Percentiles rank a stretch among this genome's conserved stretches.
Conservation (phyloP, 2,797 vertebrate genomes). For the Poecile montanus region DNA sequence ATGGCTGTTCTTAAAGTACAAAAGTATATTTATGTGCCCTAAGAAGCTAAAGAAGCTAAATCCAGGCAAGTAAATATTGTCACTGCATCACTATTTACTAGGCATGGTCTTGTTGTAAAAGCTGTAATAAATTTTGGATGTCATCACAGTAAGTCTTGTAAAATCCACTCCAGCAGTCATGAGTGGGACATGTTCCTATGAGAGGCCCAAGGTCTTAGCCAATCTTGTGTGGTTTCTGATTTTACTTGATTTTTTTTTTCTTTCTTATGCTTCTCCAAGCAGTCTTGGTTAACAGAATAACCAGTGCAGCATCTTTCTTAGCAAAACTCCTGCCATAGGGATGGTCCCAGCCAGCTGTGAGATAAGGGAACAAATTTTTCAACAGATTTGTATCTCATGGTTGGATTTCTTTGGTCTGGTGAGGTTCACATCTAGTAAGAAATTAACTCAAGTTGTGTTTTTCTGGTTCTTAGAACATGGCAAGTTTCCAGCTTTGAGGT, state of each 20-base stretch:
- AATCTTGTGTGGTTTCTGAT: not conserved
- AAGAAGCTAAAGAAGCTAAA: slow-evolving; percentile 50
- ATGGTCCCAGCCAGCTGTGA: not conserved
- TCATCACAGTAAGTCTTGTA: slow-evolving; percentile 29
- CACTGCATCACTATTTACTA: slow-evolving; percentile 59
- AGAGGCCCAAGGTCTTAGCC: not conserved
- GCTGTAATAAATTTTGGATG: slow-evolving; percentile 44
- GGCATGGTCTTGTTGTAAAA: slow-evolving; percentile 30
- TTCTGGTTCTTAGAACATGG: not conserved
- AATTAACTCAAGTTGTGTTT: not conserved
- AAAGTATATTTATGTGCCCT: slow-evolving; percentile 30
- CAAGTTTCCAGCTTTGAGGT: not conserved
- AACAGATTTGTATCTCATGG: accelerated
- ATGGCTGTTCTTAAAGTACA: slow-evolving; percentile 2
- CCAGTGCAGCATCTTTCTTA: not conserved
- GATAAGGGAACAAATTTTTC: not conserved
- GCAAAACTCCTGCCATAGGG: not conserved
- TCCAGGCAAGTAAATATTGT: slow-evolving; percentile 48
- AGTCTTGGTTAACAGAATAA: not conserved
- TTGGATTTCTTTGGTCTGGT: not conserved
- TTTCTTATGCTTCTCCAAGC: not conserved
- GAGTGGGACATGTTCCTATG: not conserved
- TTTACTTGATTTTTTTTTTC: not conserved
- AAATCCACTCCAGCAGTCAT: slow-evolving; percentile 35
- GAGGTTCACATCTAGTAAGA: not conserved